Base-by-base conservation (phyloP, 2,113 vertebrate genomes). In the Anoplopoma fimbria region DNA sequence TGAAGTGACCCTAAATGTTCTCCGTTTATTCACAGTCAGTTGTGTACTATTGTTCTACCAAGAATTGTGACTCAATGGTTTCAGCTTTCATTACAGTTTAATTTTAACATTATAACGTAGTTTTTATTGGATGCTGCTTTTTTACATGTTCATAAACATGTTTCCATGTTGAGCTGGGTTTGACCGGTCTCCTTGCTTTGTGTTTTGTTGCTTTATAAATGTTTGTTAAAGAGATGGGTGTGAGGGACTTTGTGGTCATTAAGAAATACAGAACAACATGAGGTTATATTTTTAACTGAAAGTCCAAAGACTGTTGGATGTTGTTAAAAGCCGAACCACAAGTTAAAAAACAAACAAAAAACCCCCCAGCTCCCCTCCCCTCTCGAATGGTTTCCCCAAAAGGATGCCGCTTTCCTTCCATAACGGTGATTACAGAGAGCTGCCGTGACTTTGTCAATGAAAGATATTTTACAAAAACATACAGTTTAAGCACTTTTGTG, bases 381-480 rank as follows among this genome's bases (percentile, higher is more conserved):
- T 75, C 69, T 8, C 60, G 47, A 36, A 84, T 65, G 45, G 27
- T 21, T 84, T 65, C 73, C 51, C 60, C 67, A 4, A 40, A 63
- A 87, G 47, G 81, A 88, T 71, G 64, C 65, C 21, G 23, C 53
- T 82, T 81, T 79, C 68, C 75, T 85, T 81, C 79, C 69, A 36
- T 85, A 70, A 65, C 27, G 27, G 53, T 75, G 84, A 86, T 87
- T 84, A 86, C 53, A 77, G 87, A 82, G 63, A 45, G 51, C 40
- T 79, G 71, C 29, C 60, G 14, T 74, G 75, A 83, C 86, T 89
- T 73, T 79, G 78, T 91, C 64, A 85, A 72, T 86, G 65, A 78
- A 58, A 87, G 79, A 82, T 82, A 57, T 83, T 85, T 55, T 61
- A 75, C 25, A 7, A 87, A 91, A 93, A 91, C 75, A 89, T 80